Evolutionary conservation across 2,113 vertebrate species (phyloP).

Genomic region (Acanthochromis polyacanthus): DNA sequence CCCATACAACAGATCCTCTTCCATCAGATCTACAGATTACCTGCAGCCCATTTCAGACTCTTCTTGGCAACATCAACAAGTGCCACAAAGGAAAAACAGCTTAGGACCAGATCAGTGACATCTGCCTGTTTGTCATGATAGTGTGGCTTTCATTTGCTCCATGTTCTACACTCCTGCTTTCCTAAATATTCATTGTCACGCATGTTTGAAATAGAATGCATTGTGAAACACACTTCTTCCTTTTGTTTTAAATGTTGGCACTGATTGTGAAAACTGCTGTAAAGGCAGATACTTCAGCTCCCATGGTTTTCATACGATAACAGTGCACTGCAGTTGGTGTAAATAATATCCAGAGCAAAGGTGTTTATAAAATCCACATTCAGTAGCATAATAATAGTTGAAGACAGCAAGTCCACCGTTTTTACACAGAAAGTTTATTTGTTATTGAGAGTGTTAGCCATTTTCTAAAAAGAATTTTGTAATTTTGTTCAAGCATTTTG

Average conservation of each 20-base stretch:
- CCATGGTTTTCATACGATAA: too few relatives aligned
- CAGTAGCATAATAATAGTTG: too few relatives aligned
- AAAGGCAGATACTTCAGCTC: neutral
- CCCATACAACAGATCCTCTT: constrained; percentile 58
- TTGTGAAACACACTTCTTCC: neutral
- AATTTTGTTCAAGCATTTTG: too few relatives aligned
- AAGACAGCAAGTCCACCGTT: too few relatives aligned
- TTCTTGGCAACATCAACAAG: constrained; percentile 46
- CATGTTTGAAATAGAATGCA: constrained; percentile 10
- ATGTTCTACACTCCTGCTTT: neutral
- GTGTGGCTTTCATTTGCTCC: constrained; percentile 42
- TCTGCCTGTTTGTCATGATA: constrained; percentile 31
- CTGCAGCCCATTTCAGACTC: constrained; percentile 31
- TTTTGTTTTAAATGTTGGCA: too few relatives aligned
- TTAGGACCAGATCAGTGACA: constrained; percentile 38
- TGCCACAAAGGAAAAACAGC: constrained; percentile 40
- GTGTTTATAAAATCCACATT: too few relatives aligned
- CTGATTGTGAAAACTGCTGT: neutral
- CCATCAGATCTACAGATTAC: constrained; percentile 71
- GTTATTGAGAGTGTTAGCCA: too few relatives aligned
- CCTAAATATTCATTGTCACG: constrained; percentile 29
- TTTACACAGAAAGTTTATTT: too few relatives aligned
- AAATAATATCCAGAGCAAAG: too few relatives aligned
- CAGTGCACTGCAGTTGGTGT: too few relatives aligned
- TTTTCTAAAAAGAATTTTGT: too few relatives aligned